phyloP scores from a whole-genome alignment of 2,113 vertebrate species.

The Pogona vitticeps region DNA sequence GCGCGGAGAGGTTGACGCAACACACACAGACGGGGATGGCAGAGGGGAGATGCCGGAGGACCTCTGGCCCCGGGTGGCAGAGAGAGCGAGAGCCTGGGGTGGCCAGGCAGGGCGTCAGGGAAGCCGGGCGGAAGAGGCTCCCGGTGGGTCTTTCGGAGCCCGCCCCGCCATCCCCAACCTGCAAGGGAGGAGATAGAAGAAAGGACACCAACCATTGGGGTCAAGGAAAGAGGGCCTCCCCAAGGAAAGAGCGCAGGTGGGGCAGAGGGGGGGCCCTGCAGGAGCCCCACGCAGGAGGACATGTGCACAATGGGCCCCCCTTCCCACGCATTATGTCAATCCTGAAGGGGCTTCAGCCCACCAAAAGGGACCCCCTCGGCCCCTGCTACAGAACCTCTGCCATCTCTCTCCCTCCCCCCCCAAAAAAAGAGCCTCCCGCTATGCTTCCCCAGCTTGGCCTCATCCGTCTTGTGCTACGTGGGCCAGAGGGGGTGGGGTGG shows the following conservation, averaged over 20 bases:
- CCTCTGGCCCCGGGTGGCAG: background rate
- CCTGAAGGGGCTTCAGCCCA: too few species aligned
- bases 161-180: background rate
- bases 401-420: background rate
- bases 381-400: background rate
- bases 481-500: slow-evolving; percentile 28
- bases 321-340: too few species aligned
- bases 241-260: background rate
- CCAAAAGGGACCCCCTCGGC: background rate
- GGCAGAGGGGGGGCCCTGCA: too few species aligned
- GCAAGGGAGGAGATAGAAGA: background rate
- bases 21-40: background rate
- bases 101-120: background rate
- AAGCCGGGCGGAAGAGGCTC: background rate
- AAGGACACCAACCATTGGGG: background rate
- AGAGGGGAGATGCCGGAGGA: background rate
- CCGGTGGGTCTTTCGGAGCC: background rate
- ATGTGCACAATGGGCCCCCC: too few species aligned
- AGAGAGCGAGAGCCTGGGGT: background rate
- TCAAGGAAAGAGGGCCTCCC: too few species aligned
- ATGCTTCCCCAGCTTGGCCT: slow-evolving; percentile 5
- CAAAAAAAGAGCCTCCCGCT: background rate
- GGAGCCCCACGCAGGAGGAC: too few species aligned
- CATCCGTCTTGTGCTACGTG: too few species aligned
- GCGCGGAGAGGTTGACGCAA: slow-evolving; percentile 26